Conservation (phyloP, 2,797 vertebrate genomes). For the Propithecus perrieri region DNA sequence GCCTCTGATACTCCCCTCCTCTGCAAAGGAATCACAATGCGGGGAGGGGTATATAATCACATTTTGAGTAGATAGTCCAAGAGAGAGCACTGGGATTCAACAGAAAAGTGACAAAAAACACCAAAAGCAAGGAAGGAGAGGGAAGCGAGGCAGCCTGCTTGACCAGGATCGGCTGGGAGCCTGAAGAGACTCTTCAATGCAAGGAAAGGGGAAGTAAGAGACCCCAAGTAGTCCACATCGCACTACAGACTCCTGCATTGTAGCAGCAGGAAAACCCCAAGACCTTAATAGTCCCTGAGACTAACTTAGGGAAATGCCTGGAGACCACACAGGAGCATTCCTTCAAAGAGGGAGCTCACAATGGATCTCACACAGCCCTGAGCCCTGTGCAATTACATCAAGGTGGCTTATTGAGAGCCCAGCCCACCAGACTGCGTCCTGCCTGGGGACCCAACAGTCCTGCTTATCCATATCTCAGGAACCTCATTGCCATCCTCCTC, state of each 20-base stretch:
- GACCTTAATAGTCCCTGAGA: background rate
- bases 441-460: too few relatives aligned
- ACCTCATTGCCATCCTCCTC: background rate
- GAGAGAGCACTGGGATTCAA: background rate
- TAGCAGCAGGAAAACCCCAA: background rate
- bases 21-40: background rate
- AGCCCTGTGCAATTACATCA: background rate
- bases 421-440: background rate
- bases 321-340: background rate
- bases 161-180: background rate
- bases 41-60: background rate
- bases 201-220: background rate
- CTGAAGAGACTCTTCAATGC: background rate
- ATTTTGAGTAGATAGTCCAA: background rate
- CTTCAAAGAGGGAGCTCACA: background rate
- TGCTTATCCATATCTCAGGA: background rate
- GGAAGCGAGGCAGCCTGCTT: background rate
- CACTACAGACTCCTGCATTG: too few relatives aligned
- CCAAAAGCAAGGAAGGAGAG: background rate
- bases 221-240: background rate
- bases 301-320: background rate
- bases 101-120: background rate
- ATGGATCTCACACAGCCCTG: background rate
- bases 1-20: background rate
- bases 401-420: background rate